A percentile compares a stretch with the other conserved stretches of the same genome.
These are phyloP conservation scores for Clangula hyemalis DNA, from an alignment of 2,797 vertebrate species.

Conservation along the genomic window DNA sequence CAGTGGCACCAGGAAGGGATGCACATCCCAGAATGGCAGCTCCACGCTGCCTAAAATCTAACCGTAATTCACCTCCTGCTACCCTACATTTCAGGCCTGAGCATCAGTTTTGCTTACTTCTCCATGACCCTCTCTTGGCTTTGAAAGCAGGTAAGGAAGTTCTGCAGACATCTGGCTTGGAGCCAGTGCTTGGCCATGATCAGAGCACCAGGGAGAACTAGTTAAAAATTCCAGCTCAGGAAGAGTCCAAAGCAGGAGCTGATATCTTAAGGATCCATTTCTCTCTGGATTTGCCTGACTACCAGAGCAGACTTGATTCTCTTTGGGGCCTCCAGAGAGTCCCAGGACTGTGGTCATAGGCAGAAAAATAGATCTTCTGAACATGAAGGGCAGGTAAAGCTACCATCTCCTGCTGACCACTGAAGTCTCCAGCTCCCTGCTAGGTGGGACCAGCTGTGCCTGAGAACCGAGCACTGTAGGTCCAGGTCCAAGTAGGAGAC, in stretches of 20 bases:
- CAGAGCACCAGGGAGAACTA: not conserved
- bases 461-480: rapidly evolving
- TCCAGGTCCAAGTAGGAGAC: not conserved
- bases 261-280: not conserved
- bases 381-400: not conserved
- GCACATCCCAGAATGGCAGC: too few species aligned
- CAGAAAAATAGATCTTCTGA: not conserved
- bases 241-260: not conserved
- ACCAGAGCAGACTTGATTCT: not conserved
- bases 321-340: not conserved
- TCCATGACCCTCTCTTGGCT: not conserved
- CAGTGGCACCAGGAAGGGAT: too few species aligned
- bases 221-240: not conserved
- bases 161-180: not conserved
- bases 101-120: not conserved
- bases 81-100: too few species aligned
- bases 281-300: not conserved
- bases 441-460: not conserved
- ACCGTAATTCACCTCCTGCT: too few species aligned
- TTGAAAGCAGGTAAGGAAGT: not conserved
- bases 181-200: not conserved
- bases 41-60: too few species aligned
- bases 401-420: not conserved
- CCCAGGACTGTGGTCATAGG: not conserved
- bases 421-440: not conserved